Base-by-base conservation (phyloP, 2,888 invertebrate genomes). In the Pterostichus madidus region DNA sequence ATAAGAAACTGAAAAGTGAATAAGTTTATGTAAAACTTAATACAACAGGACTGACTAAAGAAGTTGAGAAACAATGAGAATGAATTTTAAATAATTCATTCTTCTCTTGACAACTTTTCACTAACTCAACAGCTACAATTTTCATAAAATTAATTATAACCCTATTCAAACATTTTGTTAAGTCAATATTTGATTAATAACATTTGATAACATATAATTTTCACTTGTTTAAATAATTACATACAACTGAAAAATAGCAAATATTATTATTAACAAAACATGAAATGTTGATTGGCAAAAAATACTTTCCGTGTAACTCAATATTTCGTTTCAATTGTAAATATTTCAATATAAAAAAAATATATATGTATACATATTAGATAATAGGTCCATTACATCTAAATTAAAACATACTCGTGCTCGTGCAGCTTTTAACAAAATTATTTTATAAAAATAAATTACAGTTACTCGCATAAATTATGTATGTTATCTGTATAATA, bases 61-160 rank as follows among this genome's bases (percentile, higher is more conserved):
- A 71, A 71, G 44, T 71, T 71, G 44, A 44, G 46, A 44, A 71
- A 71, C 68, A 71, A 71, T 71, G 68, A 71, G 11, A 71, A 71
- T 71, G 68, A 71, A 71, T 71, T 71, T 71, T 71, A 71, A 71
- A 71, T 64, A 64, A 64, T 71, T 44, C 68, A 71, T 44, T 71
- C 44, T 71, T 44, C 68, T 17, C 44, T n/a, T 71, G 46, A 44
- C 68, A 71, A 71, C 68, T 71, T 71, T 71, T 39, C 68, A 71
- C 44, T 61, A 71, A 39, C 44, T 71, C 39, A 49, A 49, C 35
- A 64, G 64, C 64, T 35, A 64, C 64, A 64, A 64, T 35, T 64
- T 64, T 64, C 32, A 64, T 35, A 64, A 64, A 64, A 64, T 64
- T 64, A 64, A 32, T 64, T 31, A 64, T 64, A 31, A 35, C 24